Percentiles rank a stretch among this genome's conserved stretches.
These are phyloP conservation scores for Copidosoma aretas DNA, from an alignment of 2,888 invertebrate species.

Conservation along the genomic window DNA sequence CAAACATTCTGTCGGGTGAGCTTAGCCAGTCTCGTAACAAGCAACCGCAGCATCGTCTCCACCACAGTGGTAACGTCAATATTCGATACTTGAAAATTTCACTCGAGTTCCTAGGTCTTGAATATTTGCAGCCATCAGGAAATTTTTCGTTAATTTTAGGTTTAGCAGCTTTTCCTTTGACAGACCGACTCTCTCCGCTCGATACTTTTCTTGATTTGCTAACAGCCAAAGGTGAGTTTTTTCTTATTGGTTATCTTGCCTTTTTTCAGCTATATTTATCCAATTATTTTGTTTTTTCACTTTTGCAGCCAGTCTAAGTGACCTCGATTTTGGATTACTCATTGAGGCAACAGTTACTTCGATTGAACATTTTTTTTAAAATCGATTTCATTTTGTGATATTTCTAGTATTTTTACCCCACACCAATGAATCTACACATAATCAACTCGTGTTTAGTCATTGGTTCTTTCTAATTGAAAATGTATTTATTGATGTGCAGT, in stretches of 20 bases:
- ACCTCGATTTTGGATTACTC: conserved; percentile 83
- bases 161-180: conserved; percentile 75
- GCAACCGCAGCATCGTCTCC: conserved; percentile 55
- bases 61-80: conserved; percentile 52
- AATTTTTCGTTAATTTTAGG: conserved; percentile 63
- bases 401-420: neutral
- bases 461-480: too few species aligned
- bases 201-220: conserved; percentile 85
- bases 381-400: conserved; percentile 9
- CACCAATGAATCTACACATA: too few species aligned
- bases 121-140: neutral
- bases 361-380: conserved; percentile 65
- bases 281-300: neutral
- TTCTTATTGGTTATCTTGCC: neutral
- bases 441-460: too few species aligned
- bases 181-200: conserved; percentile 77
- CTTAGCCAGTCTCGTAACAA: conserved; percentile 56
- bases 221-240: conserved; percentile 73
- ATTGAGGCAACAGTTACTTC: conserved; percentile 82
- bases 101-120: conserved; percentile 1
- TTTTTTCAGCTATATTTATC: too few species aligned
- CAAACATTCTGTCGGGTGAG: conserved; percentile 79
- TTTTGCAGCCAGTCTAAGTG: conserved; percentile 75
- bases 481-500: too few species aligned
- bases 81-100: conserved; percentile 2